A percentile compares a stretch with the other conserved stretches of the same genome.
Conservation (phyloP, 2,113 vertebrate genomes). For the Gracilinanus agilis region DNA sequence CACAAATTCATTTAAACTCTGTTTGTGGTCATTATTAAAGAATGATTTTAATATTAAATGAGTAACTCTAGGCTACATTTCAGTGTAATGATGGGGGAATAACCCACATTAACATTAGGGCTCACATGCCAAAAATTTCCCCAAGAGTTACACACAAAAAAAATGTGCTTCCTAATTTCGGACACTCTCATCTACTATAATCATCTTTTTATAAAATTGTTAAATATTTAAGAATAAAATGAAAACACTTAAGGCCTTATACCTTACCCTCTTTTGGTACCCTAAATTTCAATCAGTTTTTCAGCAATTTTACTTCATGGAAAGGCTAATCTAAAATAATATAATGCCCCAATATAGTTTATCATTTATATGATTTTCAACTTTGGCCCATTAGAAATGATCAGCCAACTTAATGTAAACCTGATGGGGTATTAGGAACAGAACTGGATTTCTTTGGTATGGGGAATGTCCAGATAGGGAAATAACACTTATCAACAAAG, state of each 20-base stretch:
- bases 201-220: constrained; percentile 42
- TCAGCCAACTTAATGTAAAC: not conserved
- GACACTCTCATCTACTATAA: not conserved
- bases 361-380: constrained; percentile 35
- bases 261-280: constrained; percentile 23
- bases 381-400: constrained; percentile 47
- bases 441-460: not conserved
- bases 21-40: constrained; percentile 15
- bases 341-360: constrained; percentile 33
- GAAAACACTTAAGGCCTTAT: constrained; percentile 36
- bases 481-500: not conserved
- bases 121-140: not conserved
- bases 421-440: not conserved
- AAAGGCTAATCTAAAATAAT: not conserved
- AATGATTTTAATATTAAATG: not conserved
- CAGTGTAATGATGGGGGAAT: not conserved
- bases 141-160: not conserved
- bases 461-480: not conserved
- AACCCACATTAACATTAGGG: not conserved
- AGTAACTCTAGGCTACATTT: not conserved
- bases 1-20: not conserved
- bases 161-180: not conserved
- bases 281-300: not conserved
- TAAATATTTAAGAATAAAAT: not conserved
- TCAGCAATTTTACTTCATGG: not conserved